phyloP scores from a whole-genome alignment of 2,797 vertebrate genomes.

The Tokudaia tokunoshimensis region DNA sequence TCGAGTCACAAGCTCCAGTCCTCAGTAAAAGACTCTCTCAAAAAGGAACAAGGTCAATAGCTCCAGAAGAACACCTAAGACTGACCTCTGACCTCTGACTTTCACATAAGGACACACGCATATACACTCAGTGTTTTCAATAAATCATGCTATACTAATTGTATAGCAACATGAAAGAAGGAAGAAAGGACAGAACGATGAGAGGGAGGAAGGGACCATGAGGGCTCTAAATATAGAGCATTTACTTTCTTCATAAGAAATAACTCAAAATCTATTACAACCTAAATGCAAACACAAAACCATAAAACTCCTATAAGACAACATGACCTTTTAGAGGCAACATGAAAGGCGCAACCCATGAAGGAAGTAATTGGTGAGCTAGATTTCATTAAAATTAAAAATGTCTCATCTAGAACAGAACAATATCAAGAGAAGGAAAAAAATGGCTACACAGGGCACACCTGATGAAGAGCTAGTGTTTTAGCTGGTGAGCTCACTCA shows the following conservation, averaged over 20 bases:
- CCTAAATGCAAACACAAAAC: not conserved
- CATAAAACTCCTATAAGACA: conserved; percentile 9
- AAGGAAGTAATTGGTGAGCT: conserved; percentile 7
- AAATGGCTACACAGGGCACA: not conserved
- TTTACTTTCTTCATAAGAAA: not conserved
- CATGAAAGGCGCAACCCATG: not conserved
- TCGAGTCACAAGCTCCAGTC: not conserved
- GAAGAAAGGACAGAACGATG: not conserved
- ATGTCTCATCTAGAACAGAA: not conserved
- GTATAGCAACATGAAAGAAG: not conserved
- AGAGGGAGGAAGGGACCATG: not conserved
- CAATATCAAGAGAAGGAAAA: not conserved
- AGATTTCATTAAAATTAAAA: conserved; percentile 17
- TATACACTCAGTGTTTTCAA: not conserved
- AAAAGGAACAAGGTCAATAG: not conserved
- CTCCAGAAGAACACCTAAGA: not conserved
- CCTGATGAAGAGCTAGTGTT: not conserved
- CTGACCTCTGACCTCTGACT: not conserved
- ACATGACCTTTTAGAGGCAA: not conserved
- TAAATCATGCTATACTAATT: not conserved
- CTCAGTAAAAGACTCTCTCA: not conserved
- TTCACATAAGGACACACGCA: not conserved
- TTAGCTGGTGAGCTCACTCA: not conserved
- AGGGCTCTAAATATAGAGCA: not conserved
- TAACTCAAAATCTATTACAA: not conserved